Base-by-base conservation (phyloP, 2,888 invertebrate genomes). In the Leptinotarsa peninsularis region DNA sequence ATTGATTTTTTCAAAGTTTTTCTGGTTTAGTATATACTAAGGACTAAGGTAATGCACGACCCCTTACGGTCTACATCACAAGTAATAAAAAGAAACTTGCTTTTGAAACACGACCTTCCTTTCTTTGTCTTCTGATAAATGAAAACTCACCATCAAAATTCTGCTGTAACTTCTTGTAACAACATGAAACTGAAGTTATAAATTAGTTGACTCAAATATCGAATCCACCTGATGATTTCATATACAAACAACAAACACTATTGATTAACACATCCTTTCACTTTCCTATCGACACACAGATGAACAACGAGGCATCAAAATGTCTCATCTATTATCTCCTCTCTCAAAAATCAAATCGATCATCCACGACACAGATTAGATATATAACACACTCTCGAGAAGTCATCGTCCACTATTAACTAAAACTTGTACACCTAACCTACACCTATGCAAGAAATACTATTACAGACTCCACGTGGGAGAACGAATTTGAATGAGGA, bases 381-480 rank as follows among this genome's bases (percentile, higher is more conserved):
- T 33, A 63, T 33, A 63, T 33, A 27, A 63, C 5, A n/a, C 14
- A 27, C 33, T 15, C 43, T 17, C 27, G 33, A 43, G n/a, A n/a
- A 17, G 33, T 43, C n/a, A n/a, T 63, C 63, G 63, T 17, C 63
- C 63, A 18, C 27, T 15, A 17, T 63, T 63, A 68, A 68, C 33
- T 52, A 52, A 68, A 33, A 63, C 63, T 33, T n/a, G 63, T 43
- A 63, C 63, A 63, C 63, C 63, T 63, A 63, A n/a, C 63, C 63
- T 63, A 63, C 63, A 63, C 63, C 33, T 63, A 5, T 23, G 23
- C 60, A 60, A 60, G 60, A 60, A 3, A 23, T 49, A 43, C 58
- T 58, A 58, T 70, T 70, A 49, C 21, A 56, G 58, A 70, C 10
- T 49, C 21, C 70, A 70, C 58, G 70, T 70, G 70, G 70, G 70